These are phyloP conservation scores for Tridacna gigas DNA, from an alignment of 2,888 invertebrate genomes.

Conservation along the genomic window DNA sequence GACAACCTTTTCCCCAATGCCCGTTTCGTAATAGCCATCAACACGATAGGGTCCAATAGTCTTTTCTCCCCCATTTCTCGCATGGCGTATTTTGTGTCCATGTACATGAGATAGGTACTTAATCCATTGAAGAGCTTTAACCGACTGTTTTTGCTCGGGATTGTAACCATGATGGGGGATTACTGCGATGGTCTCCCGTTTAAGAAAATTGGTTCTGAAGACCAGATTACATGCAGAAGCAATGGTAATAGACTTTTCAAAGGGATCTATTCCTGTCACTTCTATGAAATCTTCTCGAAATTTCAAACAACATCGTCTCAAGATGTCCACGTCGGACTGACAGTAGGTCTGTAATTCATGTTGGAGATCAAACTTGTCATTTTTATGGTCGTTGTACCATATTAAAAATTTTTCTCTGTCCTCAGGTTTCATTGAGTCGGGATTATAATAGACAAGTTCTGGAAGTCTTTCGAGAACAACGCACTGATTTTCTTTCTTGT, in stretches of 20 bases:
- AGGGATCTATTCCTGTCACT: constrained; percentile 52
- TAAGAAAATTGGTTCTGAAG: constrained; percentile 42
- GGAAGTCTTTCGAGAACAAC: constrained; percentile 45
- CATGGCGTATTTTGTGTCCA: constrained; percentile 29
- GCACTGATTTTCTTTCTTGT: constrained; percentile 50
- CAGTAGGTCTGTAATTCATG: constrained; percentile 49
- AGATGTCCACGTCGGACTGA: constrained; percentile 7
- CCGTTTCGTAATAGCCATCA: constrained; percentile 29
- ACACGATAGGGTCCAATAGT: constrained; percentile 25
- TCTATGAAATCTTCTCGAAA: too few species aligned
- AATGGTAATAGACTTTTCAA: constrained; percentile 53
- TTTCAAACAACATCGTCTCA: constrained; percentile 46
- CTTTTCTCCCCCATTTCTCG: constrained; percentile 37
- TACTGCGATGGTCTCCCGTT: constrained; percentile 46
- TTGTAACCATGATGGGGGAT: constrained; percentile 59
- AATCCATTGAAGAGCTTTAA: constrained; percentile 56
- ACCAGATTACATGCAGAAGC: constrained; percentile 56
- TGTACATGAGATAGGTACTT: constrained; percentile 44
- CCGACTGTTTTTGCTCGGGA: constrained; percentile 59
- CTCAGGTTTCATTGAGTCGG: constrained; percentile 56
- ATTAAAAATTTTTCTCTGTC: constrained; percentile 40
- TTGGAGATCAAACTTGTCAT: constrained; percentile 39
- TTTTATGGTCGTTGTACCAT: constrained; percentile 51
- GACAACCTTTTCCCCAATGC: constrained; percentile 5
- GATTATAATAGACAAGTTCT: constrained; percentile 59